Conservation (phyloP, 2,888 invertebrate species). For the Dasysyrphus albostriatus region DNA sequence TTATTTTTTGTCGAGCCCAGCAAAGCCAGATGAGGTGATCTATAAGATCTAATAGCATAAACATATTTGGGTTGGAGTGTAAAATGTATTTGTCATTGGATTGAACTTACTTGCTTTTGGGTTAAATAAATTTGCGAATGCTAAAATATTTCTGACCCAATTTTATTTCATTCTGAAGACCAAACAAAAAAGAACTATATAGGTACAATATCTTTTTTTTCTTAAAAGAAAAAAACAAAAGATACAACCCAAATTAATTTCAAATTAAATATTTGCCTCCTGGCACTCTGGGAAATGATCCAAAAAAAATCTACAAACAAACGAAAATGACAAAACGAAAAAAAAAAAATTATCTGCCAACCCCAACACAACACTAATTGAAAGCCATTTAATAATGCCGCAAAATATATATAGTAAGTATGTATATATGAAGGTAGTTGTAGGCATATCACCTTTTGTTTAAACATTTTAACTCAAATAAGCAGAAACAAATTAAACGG, state of each 20-base stretch:
- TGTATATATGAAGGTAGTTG: neutral
- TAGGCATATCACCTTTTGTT: constrained; percentile 51
- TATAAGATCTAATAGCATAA: neutral
- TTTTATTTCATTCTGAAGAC: neutral
- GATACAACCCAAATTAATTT: constrained; percentile 32
- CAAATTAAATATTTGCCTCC: constrained; percentile 70
- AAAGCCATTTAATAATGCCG: constrained; percentile 45
- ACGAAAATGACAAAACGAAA: neutral
- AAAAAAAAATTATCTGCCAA: constrained; percentile 13
- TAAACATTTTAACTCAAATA: constrained; percentile 70
- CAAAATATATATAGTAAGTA: neutral
- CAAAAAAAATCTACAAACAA: constrained; percentile 44
- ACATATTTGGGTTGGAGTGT: neutral
- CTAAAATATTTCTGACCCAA: neutral
- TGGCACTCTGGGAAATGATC: constrained; percentile 63
- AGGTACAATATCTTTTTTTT: neutral
- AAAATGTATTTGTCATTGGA: neutral
- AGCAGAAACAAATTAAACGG: constrained; percentile 69
- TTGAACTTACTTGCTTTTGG: neutral
- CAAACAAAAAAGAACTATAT: neutral
- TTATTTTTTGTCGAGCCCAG: no score
- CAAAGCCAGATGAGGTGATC: neutral
- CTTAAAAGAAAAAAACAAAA: neutral
- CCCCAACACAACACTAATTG: constrained; percentile 54
- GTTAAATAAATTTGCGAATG: neutral